Percentiles rank a stretch among this genome's conserved stretches.
Conservation (phyloP, 2,113 vertebrate genomes). For the Platanista minor region DNA sequence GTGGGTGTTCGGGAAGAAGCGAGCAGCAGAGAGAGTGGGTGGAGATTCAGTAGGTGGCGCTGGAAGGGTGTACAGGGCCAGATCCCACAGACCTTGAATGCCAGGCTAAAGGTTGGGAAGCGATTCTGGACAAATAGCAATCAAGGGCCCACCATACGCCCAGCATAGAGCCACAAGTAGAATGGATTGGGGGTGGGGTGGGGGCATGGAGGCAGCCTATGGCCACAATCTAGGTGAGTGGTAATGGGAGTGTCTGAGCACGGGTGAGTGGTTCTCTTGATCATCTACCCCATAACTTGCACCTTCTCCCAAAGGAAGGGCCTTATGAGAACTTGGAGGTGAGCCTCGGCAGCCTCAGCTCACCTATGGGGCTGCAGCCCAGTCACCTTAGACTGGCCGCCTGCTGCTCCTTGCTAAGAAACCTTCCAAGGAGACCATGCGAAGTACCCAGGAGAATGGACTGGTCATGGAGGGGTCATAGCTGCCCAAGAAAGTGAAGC, state of each 20-base stretch:
- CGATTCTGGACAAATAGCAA: background rate
- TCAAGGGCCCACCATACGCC: background rate
- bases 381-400: background rate
- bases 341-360: background rate
- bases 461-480: background rate
- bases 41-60: background rate
- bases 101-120: background rate
- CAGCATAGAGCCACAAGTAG: background rate
- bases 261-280: background rate
- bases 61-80: background rate
- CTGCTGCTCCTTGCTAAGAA: background rate
- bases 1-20: background rate
- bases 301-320: background rate
- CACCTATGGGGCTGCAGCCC: background rate
- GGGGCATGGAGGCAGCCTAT: background rate
- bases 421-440: background rate
- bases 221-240: background rate
- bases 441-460: background rate
- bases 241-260: too few relatives aligned
- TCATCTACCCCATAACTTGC: background rate
- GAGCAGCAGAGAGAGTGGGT: background rate
- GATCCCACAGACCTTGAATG: background rate
- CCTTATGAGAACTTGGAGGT: background rate
- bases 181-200: background rate
- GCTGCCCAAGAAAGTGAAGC: background rate